Evolutionary conservation across 2,113 vertebrate genomes (phyloP), one percentile per base, ranked within the genome.

Genomic region (Xyliphius kryptos): DNA sequence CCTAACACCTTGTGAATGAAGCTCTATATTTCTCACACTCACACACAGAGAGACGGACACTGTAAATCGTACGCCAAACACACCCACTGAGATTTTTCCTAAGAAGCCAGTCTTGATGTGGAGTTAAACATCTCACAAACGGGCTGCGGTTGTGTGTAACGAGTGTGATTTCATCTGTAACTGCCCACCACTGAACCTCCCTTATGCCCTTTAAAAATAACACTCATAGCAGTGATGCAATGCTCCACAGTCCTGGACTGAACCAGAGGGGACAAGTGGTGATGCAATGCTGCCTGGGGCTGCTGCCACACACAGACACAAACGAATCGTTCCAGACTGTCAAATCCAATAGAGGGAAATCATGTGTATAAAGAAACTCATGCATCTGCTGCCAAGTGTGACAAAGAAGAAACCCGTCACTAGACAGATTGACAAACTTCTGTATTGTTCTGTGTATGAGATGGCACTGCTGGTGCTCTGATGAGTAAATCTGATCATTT

Each of bases 91-190:
- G 75, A 75, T 73, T 78, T 81, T 80, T 52, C 69, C 74, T 75
- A 70, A 63, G 64, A 63, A 48, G 73, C 74, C 73, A 61, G 74
- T 71, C 71, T 77, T 67, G 69, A 68, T 38, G 38, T 52, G n/a
- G n/a, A n/a, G n/a, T n/a, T n/a, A n/a, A n/a, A n/a, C n/a, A n/a
- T n/a, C n/a, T n/a, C n/a, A n/a, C n/a, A n/a, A n/a, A n/a, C n/a
- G n/a, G n/a, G n/a, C n/a, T n/a, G n/a, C n/a, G n/a, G n/a, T 75
- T 80, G 77, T 63, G 81, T 74, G 74, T 80, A 80, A 82, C 65
- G 62, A 74, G 68, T 61, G 65, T 80, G 79, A 84, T 80, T 81
- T 75, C 66, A 81, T 76, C 79, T 77, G 67, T 74, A 77, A 73
- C 69, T 70, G 72, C 57, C 69, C 57, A 61, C 67, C 65, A 67